phyloP scores from a whole-genome alignment of 2,888 invertebrate genomes.

The Thecophora atra region DNA sequence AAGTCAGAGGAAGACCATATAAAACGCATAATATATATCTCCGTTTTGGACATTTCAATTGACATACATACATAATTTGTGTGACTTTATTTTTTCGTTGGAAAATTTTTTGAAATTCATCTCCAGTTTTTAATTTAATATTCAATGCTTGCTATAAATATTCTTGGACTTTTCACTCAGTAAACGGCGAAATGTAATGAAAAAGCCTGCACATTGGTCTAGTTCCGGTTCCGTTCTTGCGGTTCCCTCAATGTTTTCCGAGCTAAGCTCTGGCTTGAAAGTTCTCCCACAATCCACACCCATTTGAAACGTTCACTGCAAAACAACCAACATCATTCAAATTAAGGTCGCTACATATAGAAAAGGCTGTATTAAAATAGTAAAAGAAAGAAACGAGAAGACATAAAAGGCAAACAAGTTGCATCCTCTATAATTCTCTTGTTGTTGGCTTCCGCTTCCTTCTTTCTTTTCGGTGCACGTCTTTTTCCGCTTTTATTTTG shows the following conservation, averaged over 20 bases:
- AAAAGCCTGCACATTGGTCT: background rate
- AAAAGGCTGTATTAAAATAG: background rate
- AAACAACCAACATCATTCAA: constrained; percentile 3
- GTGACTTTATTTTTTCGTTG: no score
- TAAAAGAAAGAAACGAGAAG: background rate
- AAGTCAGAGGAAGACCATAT: no score
- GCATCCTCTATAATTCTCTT: constrained; percentile 8
- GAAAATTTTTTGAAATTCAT: no score
- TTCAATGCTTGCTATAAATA: no score
- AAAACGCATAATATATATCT: no score
- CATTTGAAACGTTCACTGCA: background rate
- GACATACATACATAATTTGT: no score
- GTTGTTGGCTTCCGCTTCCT: background rate
- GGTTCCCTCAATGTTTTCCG: constrained; percentile 13
- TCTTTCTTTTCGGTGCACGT: background rate
- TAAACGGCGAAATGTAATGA: no score
- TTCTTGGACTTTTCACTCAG: no score
- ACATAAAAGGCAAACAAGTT: constrained; percentile 24
- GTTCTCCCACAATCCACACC: constrained; percentile 1
- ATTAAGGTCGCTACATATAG: constrained; percentile 27
- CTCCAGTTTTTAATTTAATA: no score
- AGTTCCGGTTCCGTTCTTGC: constrained; percentile 21
- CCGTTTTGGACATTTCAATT: no score
- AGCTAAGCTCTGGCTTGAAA: background rate
- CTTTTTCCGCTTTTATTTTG: background rate